phyloP scores from a whole-genome alignment of 2,113 vertebrate species.

The Ctenomys sociabilis region DNA sequence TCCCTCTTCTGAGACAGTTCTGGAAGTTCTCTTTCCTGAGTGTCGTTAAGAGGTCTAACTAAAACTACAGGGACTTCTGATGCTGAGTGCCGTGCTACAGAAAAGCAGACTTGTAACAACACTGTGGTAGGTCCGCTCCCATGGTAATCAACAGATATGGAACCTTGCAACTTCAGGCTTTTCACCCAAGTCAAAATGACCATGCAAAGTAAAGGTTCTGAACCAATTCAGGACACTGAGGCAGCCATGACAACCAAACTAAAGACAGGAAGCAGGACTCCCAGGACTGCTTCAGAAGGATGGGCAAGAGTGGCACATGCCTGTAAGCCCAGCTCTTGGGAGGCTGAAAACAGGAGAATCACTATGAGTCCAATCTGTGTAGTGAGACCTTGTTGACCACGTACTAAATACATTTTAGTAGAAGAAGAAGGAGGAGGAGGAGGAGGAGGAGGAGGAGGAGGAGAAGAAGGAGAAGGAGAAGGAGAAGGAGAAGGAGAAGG shows the following conservation, averaged over 20 bases:
- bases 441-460: too few relatives aligned
- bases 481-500: too few relatives aligned
- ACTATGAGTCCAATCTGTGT: too few relatives aligned
- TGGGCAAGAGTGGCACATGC: neutral
- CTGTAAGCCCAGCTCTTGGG: too few relatives aligned
- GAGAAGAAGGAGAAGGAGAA: too few relatives aligned
- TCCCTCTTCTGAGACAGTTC: neutral
- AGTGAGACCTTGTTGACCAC: too few relatives aligned
- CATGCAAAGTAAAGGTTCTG: neutral
- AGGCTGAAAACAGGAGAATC: too few relatives aligned
- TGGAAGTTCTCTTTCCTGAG: neutral
- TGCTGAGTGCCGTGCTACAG: neutral
- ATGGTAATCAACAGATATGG: neutral
- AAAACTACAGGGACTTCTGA: neutral
- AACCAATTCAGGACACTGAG: neutral
- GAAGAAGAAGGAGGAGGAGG: too few relatives aligned
- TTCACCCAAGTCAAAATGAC: neutral
- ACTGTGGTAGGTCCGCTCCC: neutral
- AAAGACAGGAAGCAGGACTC: neutral
- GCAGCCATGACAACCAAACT: neutral
- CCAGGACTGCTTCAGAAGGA: neutral
- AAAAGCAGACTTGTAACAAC: neutral
- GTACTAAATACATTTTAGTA: too few relatives aligned
- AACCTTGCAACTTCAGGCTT: neutral
- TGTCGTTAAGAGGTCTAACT: neutral